Percentiles rank a stretch among this genome's conserved stretches.
Evolutionary conservation across 2,113 vertebrate genomes (phyloP).

Genomic region (Ictalurus punctatus): DNA sequence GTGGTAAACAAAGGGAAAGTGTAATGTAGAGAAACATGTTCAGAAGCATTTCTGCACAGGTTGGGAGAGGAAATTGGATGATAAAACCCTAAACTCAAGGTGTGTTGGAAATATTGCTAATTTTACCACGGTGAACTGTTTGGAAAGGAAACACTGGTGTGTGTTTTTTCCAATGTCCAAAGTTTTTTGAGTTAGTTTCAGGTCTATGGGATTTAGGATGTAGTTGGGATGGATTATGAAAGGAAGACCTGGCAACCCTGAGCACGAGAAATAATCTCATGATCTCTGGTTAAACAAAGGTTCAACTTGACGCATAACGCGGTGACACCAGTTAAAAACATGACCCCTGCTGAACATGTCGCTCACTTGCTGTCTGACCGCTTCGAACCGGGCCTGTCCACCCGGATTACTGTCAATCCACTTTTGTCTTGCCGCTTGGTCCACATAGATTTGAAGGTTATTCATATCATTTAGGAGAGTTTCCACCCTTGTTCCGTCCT

Average conservation of each 20-base stretch:
- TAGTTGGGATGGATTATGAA: no score
- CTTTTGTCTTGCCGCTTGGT: neutral
- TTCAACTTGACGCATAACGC: neutral
- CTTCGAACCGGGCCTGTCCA: accelerated
- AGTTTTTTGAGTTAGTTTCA: neutral
- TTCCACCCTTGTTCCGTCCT: accelerated
- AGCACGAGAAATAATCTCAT: neutral
- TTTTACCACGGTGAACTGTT: neutral
- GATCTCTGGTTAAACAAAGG: neutral
- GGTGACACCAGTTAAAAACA: neutral
- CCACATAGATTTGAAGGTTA: slow-evolving; percentile 20
- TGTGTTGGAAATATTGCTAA: neutral
- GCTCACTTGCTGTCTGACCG: neutral
- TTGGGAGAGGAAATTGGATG: neutral
- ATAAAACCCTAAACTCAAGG: neutral
- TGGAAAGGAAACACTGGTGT: neutral
- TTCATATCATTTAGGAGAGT: neutral
- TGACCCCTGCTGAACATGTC: neutral
- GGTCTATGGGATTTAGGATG: neutral
- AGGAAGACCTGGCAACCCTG: neutral
- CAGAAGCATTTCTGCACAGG: neutral
- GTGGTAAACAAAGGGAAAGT: neutral
- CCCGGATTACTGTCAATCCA: neutral
- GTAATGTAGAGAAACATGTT: no score
- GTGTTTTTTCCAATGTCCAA: neutral